A percentile compares a stretch with the other conserved stretches of the same genome.
phyloP scores from a whole-genome alignment of 2,797 vertebrate species.

The Bradypus variegatus region DNA sequence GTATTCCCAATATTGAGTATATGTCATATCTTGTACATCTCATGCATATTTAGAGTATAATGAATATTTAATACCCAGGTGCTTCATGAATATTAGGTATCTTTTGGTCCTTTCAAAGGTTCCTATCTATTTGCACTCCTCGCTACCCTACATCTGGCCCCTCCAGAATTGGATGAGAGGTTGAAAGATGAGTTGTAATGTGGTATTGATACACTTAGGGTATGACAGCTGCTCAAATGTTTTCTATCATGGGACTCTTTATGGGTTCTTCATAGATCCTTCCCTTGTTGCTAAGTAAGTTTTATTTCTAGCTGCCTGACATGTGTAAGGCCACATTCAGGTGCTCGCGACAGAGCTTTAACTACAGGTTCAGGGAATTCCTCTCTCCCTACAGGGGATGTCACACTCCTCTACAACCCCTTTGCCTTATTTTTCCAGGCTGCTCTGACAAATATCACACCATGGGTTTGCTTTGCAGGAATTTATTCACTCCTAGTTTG shows the following conservation, averaged over 20 bases:
- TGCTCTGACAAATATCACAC: no score
- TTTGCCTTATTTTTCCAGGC: no score
- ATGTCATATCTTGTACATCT: neutral
- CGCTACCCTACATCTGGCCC: neutral
- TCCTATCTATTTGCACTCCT: neutral
- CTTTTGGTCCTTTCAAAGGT: neutral
- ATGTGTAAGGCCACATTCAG: neutral
- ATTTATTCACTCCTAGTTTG: no score
- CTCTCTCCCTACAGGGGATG: neutral
- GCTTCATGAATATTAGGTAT: neutral
- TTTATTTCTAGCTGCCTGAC: neutral
- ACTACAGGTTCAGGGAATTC: neutral
- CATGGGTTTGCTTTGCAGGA: no score
- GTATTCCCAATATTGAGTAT: neutral
- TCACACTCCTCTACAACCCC: no score
- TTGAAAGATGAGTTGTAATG: neutral
- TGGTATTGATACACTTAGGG: neutral
- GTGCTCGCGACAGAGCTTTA: neutral
- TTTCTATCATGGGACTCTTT: neutral
- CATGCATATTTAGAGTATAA: neutral
- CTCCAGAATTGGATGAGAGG: neutral
- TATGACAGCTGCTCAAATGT: neutral
- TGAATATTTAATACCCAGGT: neutral
- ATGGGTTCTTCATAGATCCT: neutral
- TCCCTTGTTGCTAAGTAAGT: neutral